phyloP scores from a whole-genome alignment of 37 sponge, comb jelly and placozoan species.

The Cliona cf. orientalis region DNA sequence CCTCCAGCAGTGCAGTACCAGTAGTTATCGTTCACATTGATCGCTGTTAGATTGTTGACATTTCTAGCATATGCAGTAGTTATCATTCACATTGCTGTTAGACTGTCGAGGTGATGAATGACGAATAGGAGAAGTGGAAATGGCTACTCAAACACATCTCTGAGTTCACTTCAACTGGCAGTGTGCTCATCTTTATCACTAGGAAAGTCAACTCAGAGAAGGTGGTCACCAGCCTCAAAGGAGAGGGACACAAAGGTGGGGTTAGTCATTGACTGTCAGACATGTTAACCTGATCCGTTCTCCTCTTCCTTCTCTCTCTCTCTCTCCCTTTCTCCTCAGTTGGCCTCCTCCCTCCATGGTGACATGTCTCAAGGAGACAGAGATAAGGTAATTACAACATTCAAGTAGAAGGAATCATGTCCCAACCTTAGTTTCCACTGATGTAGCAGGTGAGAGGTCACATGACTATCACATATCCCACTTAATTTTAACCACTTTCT shows the following conservation, averaged over 20 bases:
- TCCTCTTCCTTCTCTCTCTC: too few species aligned
- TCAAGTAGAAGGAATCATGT: constrained; percentile 90
- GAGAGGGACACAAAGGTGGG: constrained; percentile 66
- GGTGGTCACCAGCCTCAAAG: constrained; percentile 70
- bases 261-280: background rate
- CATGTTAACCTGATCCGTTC: too few species aligned
- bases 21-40: too few species aligned
- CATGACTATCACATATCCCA: constrained; percentile 13
- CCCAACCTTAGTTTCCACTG: constrained; percentile 92
- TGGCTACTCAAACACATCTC: constrained; percentile 86
- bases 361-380: constrained; percentile 94
- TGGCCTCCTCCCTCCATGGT: constrained; percentile 96
- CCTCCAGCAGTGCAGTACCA: too few species aligned
- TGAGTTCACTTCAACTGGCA: constrained; percentile 89
- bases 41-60: background rate
- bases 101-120: constrained; percentile 62
- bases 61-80: too few species aligned
- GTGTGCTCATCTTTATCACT: constrained; percentile 98
- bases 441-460: constrained; percentile 90
- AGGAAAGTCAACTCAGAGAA: constrained; percentile 82
- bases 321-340: constrained; percentile 19
- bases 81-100: too few species aligned
- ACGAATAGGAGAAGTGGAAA: constrained; percentile 85
- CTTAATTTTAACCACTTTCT: background rate
- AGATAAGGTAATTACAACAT: constrained; percentile 80